Base-by-base conservation (phyloP, 64 coral and sea anemone genomes). In the Porites lutea region DNA sequence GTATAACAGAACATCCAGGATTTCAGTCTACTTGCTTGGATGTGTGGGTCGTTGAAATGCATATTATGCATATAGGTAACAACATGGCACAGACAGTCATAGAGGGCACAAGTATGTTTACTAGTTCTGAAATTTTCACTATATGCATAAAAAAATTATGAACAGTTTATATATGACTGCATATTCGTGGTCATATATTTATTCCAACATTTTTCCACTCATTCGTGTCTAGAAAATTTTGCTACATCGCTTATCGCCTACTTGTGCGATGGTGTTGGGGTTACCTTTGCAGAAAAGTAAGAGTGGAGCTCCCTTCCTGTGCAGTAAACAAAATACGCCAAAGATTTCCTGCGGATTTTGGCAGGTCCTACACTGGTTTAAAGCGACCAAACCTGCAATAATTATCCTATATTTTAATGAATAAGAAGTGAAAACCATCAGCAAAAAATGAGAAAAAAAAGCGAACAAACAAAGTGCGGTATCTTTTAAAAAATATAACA, bases 191-290 rank as follows among this genome's bases (percentile, higher is more conserved):
- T n/a, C n/a, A n/a, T n/a, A n/a, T n/a, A n/a, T n/a, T n/a, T n/a
- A n/a, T n/a, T n/a, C n/a, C n/a, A n/a, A n/a, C n/a, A n/a, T 11
- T 49, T 53, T 61, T 72, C 11, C 48, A 10, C 55, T 16, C n/a
- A n/a, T 11, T 69, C 11, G 27, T 69, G 3, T 68, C 11, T 48
- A 85, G 82, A 16, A 48, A 52, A 70, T 85, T 67, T 52, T 14
- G 22, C 4, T 87, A 87, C 83, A 71, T 72, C 18, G 48, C 18
- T 54, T 37, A 87, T 43, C 1, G 48, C 23, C 48, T 54, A 49
- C 71, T 87, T 43, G 60, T 85, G 15, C 62, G 60, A 13, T 85
- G 82, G 82, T 85, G 82, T 48, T 85, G 12, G 82, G 82, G 82
- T 19, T 85, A 66, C 52, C 82, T 85, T 13, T 8, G 82, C 61